These are phyloP conservation scores for Marcusenius ussheri DNA, from an alignment of 2,113 vertebrate species.

Conservation along the genomic window DNA sequence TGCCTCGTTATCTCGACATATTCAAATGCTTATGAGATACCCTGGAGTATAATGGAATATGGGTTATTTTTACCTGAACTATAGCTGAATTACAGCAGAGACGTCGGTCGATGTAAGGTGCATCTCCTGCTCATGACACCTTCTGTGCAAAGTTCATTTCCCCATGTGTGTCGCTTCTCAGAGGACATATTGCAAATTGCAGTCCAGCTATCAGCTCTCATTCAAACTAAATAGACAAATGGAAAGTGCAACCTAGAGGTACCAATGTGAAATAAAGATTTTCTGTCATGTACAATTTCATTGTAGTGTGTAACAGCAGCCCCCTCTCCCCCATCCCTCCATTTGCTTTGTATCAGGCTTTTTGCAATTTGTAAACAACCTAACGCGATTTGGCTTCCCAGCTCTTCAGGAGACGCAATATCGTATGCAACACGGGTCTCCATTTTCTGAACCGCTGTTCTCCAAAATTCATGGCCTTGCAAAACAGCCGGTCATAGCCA, in stretches of 20 bases:
- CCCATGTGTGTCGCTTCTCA: not conserved
- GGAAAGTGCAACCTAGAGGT: not conserved
- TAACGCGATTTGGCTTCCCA: not conserved
- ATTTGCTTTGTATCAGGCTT: not conserved
- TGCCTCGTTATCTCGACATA: not conserved
- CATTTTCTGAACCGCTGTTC: not conserved
- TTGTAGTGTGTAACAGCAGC: not conserved
- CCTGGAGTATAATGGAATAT: not conserved
- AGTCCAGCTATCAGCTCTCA: not conserved
- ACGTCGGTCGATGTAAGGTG: not conserved
- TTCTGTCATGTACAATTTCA: slow-evolving; percentile 10
- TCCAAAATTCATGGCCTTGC: slow-evolving; percentile 6
- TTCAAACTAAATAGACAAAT: not conserved
- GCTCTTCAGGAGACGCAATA: not conserved
- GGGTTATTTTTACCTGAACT: not conserved
- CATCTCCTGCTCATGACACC: not conserved
- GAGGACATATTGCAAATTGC: not conserved
- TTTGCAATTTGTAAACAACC: slow-evolving; percentile 12
- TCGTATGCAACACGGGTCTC: not conserved
- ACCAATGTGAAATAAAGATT: not conserved
- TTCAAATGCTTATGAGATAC: not conserved
- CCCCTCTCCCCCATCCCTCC: not conserved
- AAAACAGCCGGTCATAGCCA: slow-evolving; percentile 3
- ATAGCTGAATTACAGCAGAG: not conserved
- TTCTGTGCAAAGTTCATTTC: not conserved